Conservation (phyloP, 2,113 vertebrate genomes). For the Calidris pugnax region DNA sequence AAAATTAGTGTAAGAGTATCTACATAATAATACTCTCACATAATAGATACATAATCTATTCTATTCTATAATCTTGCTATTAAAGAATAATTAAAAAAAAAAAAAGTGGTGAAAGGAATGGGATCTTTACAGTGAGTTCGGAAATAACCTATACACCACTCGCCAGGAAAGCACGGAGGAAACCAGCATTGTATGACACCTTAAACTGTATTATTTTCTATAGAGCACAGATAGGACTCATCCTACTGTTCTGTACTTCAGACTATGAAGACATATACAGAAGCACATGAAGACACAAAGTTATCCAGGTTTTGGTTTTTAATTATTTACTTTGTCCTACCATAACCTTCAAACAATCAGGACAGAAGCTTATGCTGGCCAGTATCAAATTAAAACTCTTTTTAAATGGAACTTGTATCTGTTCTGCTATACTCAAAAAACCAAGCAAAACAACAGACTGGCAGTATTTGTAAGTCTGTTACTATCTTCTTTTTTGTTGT, state of each 20-base stretch:
- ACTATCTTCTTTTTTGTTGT: neutral
- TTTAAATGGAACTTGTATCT: neutral
- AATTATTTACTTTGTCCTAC: neutral
- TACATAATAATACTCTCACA: neutral
- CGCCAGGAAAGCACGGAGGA: neutral
- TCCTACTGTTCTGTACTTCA: neutral
- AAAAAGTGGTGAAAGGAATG: neutral
- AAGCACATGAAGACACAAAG: neutral
- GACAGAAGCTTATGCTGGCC: neutral
- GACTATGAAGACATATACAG: neutral
- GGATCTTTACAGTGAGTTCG: neutral
- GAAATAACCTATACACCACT: neutral
- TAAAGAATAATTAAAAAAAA: neutral
- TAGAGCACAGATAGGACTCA: neutral
- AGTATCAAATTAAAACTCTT: neutral
- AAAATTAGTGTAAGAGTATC: neutral
- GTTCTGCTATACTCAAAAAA: neutral
- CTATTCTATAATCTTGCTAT: neutral
- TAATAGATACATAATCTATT: too few species aligned
- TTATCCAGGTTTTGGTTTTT: neutral
- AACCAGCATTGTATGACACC: neutral
- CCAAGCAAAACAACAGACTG: neutral
- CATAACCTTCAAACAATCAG: neutral
- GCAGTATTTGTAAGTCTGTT: neutral
- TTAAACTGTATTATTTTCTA: neutral